Conservation (phyloP, 2,113 vertebrate species). For the Trematomus loennbergii region DNA sequence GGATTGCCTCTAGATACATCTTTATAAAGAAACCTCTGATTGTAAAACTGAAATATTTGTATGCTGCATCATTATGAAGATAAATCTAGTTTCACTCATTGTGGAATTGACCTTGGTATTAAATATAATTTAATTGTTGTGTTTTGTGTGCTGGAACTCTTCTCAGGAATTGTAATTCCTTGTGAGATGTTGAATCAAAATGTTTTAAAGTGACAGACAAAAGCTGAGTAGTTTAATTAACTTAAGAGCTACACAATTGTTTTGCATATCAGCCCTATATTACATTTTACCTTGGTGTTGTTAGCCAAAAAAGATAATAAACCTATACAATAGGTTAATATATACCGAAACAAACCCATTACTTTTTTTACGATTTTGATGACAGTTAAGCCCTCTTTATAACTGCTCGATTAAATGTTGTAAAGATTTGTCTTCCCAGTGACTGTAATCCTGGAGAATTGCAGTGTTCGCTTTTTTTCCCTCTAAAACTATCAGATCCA, state of each 20-base stretch:
- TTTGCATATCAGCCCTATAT: neutral
- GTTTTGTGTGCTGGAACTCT: slow-evolving; percentile 2
- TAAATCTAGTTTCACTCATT: slow-evolving; percentile 18
- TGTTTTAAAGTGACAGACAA: slow-evolving; percentile 24
- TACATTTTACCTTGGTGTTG: slow-evolving; percentile 12
- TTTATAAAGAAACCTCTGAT: neutral
- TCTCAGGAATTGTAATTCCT: slow-evolving; percentile 26
- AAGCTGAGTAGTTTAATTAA: slow-evolving; percentile 14
- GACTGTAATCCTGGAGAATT: slow-evolving; percentile 28
- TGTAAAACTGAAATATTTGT: neutral
- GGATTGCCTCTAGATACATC: neutral
- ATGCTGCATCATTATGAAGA: neutral
- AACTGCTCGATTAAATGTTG: neutral
- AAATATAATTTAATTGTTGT: slow-evolving; percentile 20
- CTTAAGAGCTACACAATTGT: neutral
- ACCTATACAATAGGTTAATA: no score
- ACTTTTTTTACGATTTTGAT: neutral
- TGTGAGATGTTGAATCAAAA: slow-evolving; percentile 7
- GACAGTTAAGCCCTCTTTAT: neutral
- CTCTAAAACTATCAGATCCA: slow-evolving; percentile 17
- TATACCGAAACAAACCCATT: no score
- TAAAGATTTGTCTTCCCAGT: slow-evolving; percentile 24
- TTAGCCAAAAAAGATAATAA: neutral
- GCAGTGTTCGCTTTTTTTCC: slow-evolving; percentile 8
- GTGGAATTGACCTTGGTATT: slow-evolving; percentile 13